Base-by-base conservation (phyloP, 1,140 invertebrate genomes). In the Rhyzopertha dominica region DNA sequence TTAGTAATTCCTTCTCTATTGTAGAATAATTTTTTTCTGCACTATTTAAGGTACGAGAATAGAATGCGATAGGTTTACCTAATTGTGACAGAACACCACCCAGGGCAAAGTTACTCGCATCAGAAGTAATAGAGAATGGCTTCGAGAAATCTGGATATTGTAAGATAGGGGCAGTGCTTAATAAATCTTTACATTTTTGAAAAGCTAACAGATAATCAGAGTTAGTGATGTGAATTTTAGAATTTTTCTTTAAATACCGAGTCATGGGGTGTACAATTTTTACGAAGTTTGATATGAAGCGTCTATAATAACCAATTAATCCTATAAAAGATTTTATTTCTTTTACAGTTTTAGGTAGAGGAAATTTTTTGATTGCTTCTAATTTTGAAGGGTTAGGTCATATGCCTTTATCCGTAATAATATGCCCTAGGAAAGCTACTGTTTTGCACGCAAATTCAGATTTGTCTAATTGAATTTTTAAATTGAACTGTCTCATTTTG, bases 71-170 rank as follows among this genome's bases (percentile, higher is more conserved):
- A 1, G 63, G 62, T 36, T 51, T 49, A 2, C 44, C 13, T 2
- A 47, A 43, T 54, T 68, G 66, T 5, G 59, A 59, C 10, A 71
- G 34, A 0, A 68, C 56, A 2, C 52, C 55, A 5, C 62, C 65
- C 0, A 68, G 30, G 0, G 63, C 63, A 13, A 45, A 45, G 5
- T 62, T 55, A 7, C 47, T 56, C 2, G 65, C 67, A 18, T 69
- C 67, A 0, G 60, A 63, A 1, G 56, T 65, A 5, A 69, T 23
- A 4, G 44, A 47, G 42, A 69, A 70, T 13, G 47, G 34, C 46
- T 62, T 39, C 0, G 47, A 18, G 26, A 65, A 66, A 40, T 67
- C 55, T 0, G 66, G 63, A 18, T 63, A 67, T 48, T 49, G 47
- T 5, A 67, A 18, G 0, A 68, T 19, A 0, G 60, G 65, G 3